Percentiles rank a stretch among this genome's conserved stretches.
These are phyloP conservation scores for Lepidocyrtoides sp. DNA, from an alignment of 2,888 invertebrate genomes.

Conservation along the genomic window DNA sequence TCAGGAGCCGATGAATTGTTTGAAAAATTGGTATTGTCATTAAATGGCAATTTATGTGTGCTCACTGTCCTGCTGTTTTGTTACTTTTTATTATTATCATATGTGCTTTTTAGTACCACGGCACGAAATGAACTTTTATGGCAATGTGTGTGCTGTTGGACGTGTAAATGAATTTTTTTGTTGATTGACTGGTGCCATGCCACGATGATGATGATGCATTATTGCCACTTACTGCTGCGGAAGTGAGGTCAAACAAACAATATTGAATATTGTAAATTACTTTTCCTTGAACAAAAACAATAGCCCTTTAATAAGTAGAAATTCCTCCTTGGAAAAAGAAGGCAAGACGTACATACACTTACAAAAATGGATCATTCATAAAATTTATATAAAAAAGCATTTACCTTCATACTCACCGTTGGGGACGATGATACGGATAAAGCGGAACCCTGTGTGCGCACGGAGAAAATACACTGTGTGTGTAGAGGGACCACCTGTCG, in stretches of 20 bases:
- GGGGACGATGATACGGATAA: conserved; percentile 66
- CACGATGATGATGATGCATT: background rate
- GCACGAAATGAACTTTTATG: conserved; percentile 54
- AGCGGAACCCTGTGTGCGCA: conserved; percentile 16
- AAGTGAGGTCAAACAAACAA: conserved; percentile 59
- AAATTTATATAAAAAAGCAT: background rate
- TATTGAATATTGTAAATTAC: conserved; percentile 48
- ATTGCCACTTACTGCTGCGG: conserved; percentile 48
- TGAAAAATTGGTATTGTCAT: conserved; percentile 68
- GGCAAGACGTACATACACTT: too few species aligned
- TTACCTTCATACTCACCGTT: conserved; percentile 10
- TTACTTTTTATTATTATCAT: conserved; percentile 59
- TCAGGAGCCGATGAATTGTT: conserved; percentile 55
- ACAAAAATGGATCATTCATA: conserved; percentile 49
- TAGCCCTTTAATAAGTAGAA: conserved; percentile 4
- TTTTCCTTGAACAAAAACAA: conserved; percentile 45
- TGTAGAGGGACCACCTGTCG: conserved; percentile 78
- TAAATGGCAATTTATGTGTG: conserved; percentile 65
- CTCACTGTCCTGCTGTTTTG: conserved; percentile 55
- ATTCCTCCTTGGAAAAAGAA: background rate
- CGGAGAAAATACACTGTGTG: conserved; percentile 44
- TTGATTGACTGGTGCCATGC: conserved; percentile 39
- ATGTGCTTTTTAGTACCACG: background rate
- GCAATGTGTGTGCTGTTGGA: background rate
- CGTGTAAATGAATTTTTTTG: conserved; percentile 47